These are phyloP conservation scores for Dromiciops gliroides DNA, from an alignment of 2,113 vertebrate species.

Conservation along the genomic window DNA sequence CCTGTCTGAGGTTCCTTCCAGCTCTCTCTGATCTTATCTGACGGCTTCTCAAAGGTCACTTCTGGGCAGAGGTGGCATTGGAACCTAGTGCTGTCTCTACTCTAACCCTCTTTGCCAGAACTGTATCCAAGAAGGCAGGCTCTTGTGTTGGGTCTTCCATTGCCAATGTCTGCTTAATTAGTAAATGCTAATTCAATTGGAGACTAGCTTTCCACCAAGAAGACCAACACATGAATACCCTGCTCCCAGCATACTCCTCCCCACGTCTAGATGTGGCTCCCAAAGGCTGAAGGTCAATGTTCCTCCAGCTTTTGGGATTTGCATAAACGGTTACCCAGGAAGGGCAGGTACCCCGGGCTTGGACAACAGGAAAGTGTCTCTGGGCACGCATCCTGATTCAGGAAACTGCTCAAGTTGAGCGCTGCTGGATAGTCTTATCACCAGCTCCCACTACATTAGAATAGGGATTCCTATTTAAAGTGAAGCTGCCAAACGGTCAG, in stretches of 20 bases:
- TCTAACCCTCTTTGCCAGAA: neutral
- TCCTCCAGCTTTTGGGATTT: conserved; percentile 51
- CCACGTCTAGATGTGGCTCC: conserved; percentile 71
- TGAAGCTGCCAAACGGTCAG: conserved; percentile 77
- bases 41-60: neutral
- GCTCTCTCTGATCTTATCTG: neutral
- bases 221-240: conserved; percentile 15
- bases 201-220: conserved; percentile 23
- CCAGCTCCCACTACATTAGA: conserved; percentile 77
- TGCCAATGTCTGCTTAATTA: neutral
- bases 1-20: neutral
- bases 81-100: neutral
- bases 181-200: neutral
- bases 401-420: conserved; percentile 71
- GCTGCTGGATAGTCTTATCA: conserved; percentile 71
- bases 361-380: conserved; percentile 68
- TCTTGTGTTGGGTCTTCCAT: neutral
- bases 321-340: conserved; percentile 67
- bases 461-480: conserved; percentile 79
- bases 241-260: conserved; percentile 42
- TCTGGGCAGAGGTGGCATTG: neutral
- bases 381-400: conserved; percentile 72
- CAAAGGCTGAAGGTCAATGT: no score
- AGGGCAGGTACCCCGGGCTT: conserved; percentile 65
- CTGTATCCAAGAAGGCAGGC: neutral